Conservation (phyloP, 2,113 vertebrate genomes). For the Nestor notabilis region DNA sequence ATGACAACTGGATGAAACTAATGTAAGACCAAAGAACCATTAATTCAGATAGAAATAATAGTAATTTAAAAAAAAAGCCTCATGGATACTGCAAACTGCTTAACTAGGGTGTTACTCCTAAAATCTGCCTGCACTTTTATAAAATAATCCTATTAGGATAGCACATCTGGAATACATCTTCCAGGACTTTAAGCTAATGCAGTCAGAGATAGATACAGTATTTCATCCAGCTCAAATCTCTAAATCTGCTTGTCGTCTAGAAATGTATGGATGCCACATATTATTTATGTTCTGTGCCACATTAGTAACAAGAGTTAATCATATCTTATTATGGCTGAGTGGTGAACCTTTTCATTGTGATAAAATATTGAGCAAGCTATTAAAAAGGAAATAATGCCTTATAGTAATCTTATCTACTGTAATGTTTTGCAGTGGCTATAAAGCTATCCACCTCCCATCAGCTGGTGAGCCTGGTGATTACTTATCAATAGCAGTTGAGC, state of each 20-base stretch:
- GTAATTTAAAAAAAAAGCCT: neutral
- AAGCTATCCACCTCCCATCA: neutral
- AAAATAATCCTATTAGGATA: constrained; percentile 6
- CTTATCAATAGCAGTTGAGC: neutral
- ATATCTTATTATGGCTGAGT: neutral
- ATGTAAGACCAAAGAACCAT: neutral
- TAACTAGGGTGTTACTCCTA: neutral
- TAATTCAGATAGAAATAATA: neutral
- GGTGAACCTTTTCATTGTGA: constrained; percentile 9
- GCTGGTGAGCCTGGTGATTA: neutral
- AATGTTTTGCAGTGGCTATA: neutral
- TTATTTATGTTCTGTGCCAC: neutral
- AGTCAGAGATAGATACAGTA: neutral
- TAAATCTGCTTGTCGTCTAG: neutral
- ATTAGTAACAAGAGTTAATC: neutral
- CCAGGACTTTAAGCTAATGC: neutral
- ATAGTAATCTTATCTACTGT: neutral
- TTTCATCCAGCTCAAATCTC: constrained; percentile 9
- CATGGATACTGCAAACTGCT: neutral
- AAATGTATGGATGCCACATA: neutral
- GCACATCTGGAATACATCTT: constrained; percentile 21
- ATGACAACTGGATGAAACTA: neutral
- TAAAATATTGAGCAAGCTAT: constrained; percentile 8
- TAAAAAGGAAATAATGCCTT: constrained; percentile 15
- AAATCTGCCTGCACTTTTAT: neutral